Base-by-base conservation (phyloP, 2,797 vertebrate genomes). In the Distichodus sexfasciatus region DNA sequence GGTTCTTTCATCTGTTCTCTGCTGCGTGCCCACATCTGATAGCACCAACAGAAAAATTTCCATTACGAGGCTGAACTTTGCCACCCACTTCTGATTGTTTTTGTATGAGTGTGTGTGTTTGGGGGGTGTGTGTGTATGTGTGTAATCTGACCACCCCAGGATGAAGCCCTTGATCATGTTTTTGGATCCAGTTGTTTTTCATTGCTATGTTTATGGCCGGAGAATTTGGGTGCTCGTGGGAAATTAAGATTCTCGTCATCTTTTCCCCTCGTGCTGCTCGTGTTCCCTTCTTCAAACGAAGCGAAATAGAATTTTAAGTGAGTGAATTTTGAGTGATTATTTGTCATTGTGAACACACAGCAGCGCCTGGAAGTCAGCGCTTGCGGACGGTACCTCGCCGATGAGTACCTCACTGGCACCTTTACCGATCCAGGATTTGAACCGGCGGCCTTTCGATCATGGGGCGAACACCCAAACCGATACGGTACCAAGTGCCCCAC, bases 21-120 rank as follows among this genome's bases (percentile, higher is more conserved):
- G 19, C 38, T 71, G 66, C 14, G 24, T 65, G 59, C 51, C 69
- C 41, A 57, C 24, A 82, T 80, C 80, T 76, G 82, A 83, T 81
- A 75, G 81, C n/a, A 53, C 47, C 69, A 71, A 75, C 69, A 53
- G 6, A 54, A 68, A 65, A 38, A 41, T 15, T 62, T 19, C 48
- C 55, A 17, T 17, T 26, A 51, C 61, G 15, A 26, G 28, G 41
- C 38, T 57, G 15, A 23, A 44, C 19, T 43, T 31, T 35, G 63
- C 73, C 68, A 73, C 69, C 69, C 74, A 78, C 41, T 73, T 63
- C 19, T 72, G 55, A 70, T 54, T 72, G 71, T 69, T 72, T 53
- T 36, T 68, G 15, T 57, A 6, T 65, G 54, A 36, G 60, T 60
- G 43, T 41, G n/a, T 43, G 19, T 54, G 23, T 21, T n/a, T n/a